Evolutionary conservation across 1,140 invertebrate species (phyloP).

Genomic region (Dufourea novaeangliae): DNA sequence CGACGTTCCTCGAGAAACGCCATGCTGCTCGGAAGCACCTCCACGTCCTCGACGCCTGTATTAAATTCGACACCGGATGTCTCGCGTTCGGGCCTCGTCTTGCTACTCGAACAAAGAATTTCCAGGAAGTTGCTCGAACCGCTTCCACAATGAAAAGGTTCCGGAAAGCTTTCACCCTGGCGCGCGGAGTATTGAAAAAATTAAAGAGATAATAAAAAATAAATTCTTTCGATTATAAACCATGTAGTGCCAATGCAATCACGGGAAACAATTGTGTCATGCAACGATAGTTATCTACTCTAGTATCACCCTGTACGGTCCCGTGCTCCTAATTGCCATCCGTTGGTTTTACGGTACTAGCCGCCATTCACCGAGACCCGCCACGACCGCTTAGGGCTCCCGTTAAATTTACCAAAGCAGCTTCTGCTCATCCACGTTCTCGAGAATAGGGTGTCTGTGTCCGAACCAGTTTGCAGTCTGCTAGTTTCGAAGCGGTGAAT

Average conservation of each 20-base stretch:
- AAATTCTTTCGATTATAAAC: too few relatives aligned
- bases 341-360: slow-evolving; percentile 7
- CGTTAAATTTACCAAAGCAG: slow-evolving; percentile 8
- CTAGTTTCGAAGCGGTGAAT: not conserved
- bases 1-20: not conserved
- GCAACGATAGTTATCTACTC: too few relatives aligned
- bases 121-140: slow-evolving; percentile 11
- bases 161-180: too few relatives aligned
- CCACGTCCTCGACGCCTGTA: not conserved
- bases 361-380: not conserved
- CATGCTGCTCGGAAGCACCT: not conserved
- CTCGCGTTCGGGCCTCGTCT: not conserved
- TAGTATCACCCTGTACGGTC: not conserved
- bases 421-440: not conserved
- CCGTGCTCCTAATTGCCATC: slow-evolving; percentile 1
- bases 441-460: not conserved
- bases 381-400: not conserved
- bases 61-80: slow-evolving; percentile 44
- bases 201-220: too few relatives aligned
- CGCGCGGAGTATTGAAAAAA: too few relatives aligned
- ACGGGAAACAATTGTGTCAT: too few relatives aligned
- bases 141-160: too few relatives aligned
- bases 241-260: too few relatives aligned
- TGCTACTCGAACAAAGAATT: slow-evolving; percentile 15
- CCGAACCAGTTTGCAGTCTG: not conserved